Evolutionary conservation across 2,888 invertebrate genomes (phyloP).

Genomic region (Bhutanitis thaidina): DNA sequence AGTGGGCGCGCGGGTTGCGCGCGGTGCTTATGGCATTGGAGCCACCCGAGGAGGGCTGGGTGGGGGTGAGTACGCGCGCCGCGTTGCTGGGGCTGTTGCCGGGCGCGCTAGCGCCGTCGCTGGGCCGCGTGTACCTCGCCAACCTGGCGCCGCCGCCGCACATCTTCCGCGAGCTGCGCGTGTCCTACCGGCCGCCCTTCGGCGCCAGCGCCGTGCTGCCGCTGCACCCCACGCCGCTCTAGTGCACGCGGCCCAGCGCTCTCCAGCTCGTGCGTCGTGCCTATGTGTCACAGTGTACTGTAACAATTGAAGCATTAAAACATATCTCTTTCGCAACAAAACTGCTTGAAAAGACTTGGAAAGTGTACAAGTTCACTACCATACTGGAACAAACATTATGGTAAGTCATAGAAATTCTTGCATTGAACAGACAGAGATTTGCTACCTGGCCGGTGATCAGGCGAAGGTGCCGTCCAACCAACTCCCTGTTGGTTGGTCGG

Average conservation of each 20-base stretch:
- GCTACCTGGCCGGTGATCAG: too few species aligned
- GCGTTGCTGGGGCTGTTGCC: slow-evolving; percentile 39
- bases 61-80: slow-evolving; percentile 33
- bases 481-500: too few species aligned
- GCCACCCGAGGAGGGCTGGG: slow-evolving; percentile 54
- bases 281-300: too few species aligned
- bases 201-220: slow-evolving; percentile 61
- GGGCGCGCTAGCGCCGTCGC: slow-evolving; percentile 34
- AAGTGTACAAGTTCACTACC: too few species aligned
- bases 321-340: too few species aligned
- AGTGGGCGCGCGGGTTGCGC: slow-evolving; percentile 77
- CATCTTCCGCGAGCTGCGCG: slow-evolving; percentile 86
- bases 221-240: slow-evolving; percentile 49
- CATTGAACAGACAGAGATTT: too few species aligned
- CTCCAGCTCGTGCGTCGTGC: too few species aligned
- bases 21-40: slow-evolving; percentile 62
- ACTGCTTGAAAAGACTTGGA: too few species aligned
- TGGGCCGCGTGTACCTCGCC: slow-evolving; percentile 87
- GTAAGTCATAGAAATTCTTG: too few species aligned
- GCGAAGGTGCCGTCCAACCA: too few species aligned
- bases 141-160: slow-evolving; percentile 89
- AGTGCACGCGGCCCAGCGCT: neutral
- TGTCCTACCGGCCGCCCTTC: slow-evolving; percentile 91
- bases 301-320: too few species aligned
- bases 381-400: too few species aligned